Base-by-base conservation (phyloP, 2,113 vertebrate species). In the Riparia riparia region DNA sequence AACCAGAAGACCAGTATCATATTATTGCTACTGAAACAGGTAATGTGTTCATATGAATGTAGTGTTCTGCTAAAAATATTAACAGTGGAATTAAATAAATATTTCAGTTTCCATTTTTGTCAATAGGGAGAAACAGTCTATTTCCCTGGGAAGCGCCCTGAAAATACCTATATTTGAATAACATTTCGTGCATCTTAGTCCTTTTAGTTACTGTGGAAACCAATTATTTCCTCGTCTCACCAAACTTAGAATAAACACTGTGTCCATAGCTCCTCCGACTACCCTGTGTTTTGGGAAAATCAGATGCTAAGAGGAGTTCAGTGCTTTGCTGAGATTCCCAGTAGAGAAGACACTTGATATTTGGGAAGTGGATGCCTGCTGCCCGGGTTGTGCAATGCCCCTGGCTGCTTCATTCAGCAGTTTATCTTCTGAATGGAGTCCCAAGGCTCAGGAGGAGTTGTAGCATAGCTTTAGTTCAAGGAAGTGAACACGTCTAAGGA, bases 11-110 rank as follows among this genome's bases (percentile, higher is more conserved):
- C 66, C 90, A 98, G 60, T 97, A 97, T 93, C 98, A 98, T 86
- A 92, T 98, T 72, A 97, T 97, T 71, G 97, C 98, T 87, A 98
- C 98, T 86, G 98, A 98, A 98, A 96, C 98, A 97, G 98, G 98
- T 98, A 97, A 97, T 78, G 80, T 71, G 22, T 76, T 96, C 68
- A 53, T 28, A 14, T 78, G 17, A 82, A 29, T 87, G 72, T 78
- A 66, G 60, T 31, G 47, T 49, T 86, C 78, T 77, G 69, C 51
- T 90, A 80, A 94, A 96, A 87, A 83, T 82, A 49, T 90, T 90
- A 95, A 39, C 39, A 73, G 20, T 72, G 41, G 14, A 39, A 57
- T 71, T 78, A 81, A 84, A 73, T 54, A 50, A 64, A 45, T 53
- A 50, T 85, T 82, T 56, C 37, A 53, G 10, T 49, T 86, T 86